Base-by-base conservation (phyloP, 2,113 vertebrate genomes). In the Ciconia boyciana region DNA sequence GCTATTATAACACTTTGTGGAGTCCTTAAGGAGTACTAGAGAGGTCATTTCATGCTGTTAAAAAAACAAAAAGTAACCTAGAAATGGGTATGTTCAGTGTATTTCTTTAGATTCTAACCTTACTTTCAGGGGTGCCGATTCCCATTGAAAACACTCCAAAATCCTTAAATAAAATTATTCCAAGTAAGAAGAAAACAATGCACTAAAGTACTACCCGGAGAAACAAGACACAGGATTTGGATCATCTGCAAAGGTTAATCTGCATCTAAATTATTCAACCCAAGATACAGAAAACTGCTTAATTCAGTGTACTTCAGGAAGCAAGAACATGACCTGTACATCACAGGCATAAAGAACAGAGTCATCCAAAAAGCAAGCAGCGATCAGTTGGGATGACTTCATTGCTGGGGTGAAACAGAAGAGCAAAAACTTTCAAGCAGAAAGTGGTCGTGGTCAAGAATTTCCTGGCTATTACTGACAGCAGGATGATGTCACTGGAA, bases 401-500 rank as follows among this genome's bases (percentile, higher is more conserved):
- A 95, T 5, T 51, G 79, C 90, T 89, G 75, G 89, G 87, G 84
- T 89, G 94, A 96, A 93, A 95, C 36, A 87, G 78, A 85, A 58
- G 93, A 97, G 91, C 64, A 96, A 88, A 87, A 95, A 84, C 57
- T 78, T 88, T 18, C 87, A 74, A 57, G 87, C 90, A 74, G 71
- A 78, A 90, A 93, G 72, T 34, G 69, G 75, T 64, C 65, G 2
- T 60, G 95, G 95, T 92, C 87, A 96, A 92, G 91, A 91, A 96
- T 95, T 96, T 92, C 89, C 87, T 96, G 92, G 94, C 92, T 46
- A 2, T 14, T 72, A 26, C 85, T 48, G 86, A 61, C 71, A 78
- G 66, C 46, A 86, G 77, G 89, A 71, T 96, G 91, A 94, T 82
- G 87, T 96, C 93, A 94, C 44, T 82, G 89, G 62, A 70, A 96